A percentile compares a stretch with the other conserved stretches of the same genome.
These are phyloP conservation scores for Rhinophrynus dorsalis DNA, from an alignment of 2,797 vertebrate genomes.

Conservation along the genomic window DNA sequence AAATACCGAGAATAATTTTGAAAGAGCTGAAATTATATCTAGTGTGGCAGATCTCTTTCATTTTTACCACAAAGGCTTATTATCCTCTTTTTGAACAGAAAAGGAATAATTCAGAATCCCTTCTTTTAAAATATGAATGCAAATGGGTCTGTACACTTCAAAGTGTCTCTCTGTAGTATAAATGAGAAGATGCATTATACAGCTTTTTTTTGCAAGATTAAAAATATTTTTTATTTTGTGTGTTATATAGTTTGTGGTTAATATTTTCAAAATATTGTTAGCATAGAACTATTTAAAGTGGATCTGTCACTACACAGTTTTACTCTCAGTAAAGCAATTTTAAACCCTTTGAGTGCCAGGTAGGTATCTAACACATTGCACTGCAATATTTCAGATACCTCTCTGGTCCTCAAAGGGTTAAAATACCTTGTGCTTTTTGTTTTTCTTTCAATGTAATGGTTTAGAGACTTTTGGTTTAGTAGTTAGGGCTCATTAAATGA, in stretches of 20 bases:
- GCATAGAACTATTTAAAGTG: no score
- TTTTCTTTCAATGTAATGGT: no score
- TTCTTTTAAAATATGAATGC: neutral
- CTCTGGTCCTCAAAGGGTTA: no score
- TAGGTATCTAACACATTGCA: no score
- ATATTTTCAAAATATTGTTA: no score
- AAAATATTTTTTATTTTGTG: neutral
- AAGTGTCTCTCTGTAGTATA: neutral
- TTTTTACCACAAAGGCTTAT: neutral
- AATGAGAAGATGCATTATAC: neutral
- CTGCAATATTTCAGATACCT: no score
- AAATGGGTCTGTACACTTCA: neutral
- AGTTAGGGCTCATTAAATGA: no score
- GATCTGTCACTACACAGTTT: no score
- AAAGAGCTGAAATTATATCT: neutral
- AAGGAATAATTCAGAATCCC: neutral
- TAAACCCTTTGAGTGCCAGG: no score
- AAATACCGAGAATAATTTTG: neutral
- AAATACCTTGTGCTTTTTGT: no score
- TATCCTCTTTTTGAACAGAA: neutral
- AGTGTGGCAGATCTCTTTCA: neutral
- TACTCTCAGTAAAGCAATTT: no score
- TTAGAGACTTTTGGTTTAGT: no score
- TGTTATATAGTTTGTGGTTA: neutral
- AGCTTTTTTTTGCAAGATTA: neutral